Percentiles rank a stretch among this genome's conserved stretches.
These are phyloP conservation scores for Heterodera filipjevi DNA, from an alignment of 2,888 invertebrate species.

Conservation along the genomic window DNA sequence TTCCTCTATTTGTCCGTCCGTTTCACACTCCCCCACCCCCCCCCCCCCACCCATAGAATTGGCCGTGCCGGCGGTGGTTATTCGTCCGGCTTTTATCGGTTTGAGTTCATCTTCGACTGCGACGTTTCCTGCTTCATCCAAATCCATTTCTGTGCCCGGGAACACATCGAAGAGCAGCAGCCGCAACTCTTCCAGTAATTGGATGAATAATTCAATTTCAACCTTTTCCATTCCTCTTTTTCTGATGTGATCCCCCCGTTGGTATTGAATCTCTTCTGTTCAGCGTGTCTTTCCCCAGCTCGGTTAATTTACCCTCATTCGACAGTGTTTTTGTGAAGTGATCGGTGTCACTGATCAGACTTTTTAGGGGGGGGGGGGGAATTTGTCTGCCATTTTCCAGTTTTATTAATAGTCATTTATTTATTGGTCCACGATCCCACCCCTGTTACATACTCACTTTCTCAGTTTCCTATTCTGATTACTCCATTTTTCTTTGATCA, in stretches of 20 bases:
- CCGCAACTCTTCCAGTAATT: conserved; percentile 24
- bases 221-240: not conserved
- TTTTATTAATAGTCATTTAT: too few species aligned
- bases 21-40: not conserved
- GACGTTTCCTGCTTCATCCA: conserved; percentile 92
- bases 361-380: too few species aligned
- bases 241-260: not conserved
- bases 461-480: too few species aligned
- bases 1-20: not conserved
- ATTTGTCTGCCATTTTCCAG: too few species aligned
- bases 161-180: conserved; percentile 73
- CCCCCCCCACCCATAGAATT: conserved; percentile 27
- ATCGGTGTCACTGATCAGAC: too few species aligned
- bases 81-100: conserved; percentile 74
- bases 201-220: not conserved
- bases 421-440: too few species aligned
- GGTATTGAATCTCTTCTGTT: not conserved
- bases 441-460: too few species aligned
- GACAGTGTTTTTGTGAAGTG: too few species aligned
- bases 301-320: too few species aligned
- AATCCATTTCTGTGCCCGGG: conserved; percentile 90
- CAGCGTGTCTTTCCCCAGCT: too few species aligned
- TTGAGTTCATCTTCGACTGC: conserved; percentile 95
- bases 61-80: conserved; percentile 34
- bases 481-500: not conserved